Conservation (phyloP, 2,888 invertebrate genomes). For the Argyresthia albistria region DNA sequence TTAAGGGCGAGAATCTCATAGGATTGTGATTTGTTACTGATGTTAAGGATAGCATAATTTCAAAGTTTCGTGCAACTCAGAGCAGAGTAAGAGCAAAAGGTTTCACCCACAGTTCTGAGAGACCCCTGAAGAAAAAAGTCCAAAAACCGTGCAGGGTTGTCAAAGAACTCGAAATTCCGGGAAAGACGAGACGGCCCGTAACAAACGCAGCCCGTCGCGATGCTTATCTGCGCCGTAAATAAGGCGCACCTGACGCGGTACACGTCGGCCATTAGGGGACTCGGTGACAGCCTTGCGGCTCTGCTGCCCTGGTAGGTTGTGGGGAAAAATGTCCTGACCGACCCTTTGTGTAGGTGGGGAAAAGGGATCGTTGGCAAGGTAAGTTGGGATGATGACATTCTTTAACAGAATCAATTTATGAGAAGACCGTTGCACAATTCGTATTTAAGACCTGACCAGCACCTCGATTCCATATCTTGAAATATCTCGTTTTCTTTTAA, state of each 20-base stretch:
- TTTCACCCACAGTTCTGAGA: background rate
- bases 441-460: too few species aligned
- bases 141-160: background rate
- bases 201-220: constrained; percentile 27
- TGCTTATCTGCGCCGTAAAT: constrained; percentile 54
- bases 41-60: too few species aligned
- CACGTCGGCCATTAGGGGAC: constrained; percentile 51
- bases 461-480: too few species aligned
- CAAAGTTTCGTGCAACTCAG: too few species aligned
- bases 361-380: background rate
- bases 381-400: background rate
- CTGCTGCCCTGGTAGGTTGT: background rate
- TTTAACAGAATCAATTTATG: too few species aligned
- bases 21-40: too few species aligned
- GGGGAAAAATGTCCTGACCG: background rate
- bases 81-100: too few species aligned
- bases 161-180: constrained; percentile 7
- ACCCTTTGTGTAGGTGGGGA: background rate
- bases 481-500: too few species aligned
- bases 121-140: background rate
- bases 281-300: constrained; percentile 7
- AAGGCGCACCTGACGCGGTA: constrained; percentile 33
- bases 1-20: too few species aligned
- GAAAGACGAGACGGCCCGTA: constrained; percentile 1
- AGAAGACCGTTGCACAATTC: too few species aligned